Evolutionary conservation across 1,140 invertebrate genomes (phyloP), one percentile per base, ranked within the genome.

Genomic region (Colletes gigas): DNA sequence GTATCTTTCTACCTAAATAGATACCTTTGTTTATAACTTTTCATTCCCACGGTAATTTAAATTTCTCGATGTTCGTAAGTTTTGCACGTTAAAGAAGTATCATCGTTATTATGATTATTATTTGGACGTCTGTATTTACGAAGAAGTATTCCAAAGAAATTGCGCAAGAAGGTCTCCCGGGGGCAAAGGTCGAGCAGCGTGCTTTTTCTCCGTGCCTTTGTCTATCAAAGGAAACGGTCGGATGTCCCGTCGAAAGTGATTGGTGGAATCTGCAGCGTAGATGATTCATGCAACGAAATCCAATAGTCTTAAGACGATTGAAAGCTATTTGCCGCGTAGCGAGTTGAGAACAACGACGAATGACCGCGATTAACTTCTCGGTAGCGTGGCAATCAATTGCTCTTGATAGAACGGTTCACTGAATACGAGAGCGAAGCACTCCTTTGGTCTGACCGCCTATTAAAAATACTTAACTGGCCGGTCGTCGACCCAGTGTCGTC

Each of bases 381-480:
- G 83, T 85, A 84, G 55, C 57, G 68, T 60, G 79, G 83, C 87
- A 88, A 90, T 90, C 88, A 89, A 86, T 88, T 88, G 83, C 84
- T 81, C 84, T 89, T 90, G 88, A 89, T 87, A 81, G 86, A 87
- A 82, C 74, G 68, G 79, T 79, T 85, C 70, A 71, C 86, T 86
- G 87, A 87, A 86, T 85, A 85, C 83, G 69, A 80, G 87, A 86
- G 86, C 81, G 83, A 81, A 81, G 86, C 81, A 60, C 62, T 84
- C 83, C 83, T 90, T 90, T 88, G 82, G 80, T 88, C 76, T 75
- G 81, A 30, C 82, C 82, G 85, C 83, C 83, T 88, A 91, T 91
- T 91, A 92, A 91, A 91, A 90, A 91, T 90, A 88, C 88, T 91
- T 89, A 82, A 88, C 83, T 87, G 83, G 30, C 62, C 81, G 89